phyloP scores from a whole-genome alignment of 2,797 vertebrate genomes.

The Takifugu ocellatus region DNA sequence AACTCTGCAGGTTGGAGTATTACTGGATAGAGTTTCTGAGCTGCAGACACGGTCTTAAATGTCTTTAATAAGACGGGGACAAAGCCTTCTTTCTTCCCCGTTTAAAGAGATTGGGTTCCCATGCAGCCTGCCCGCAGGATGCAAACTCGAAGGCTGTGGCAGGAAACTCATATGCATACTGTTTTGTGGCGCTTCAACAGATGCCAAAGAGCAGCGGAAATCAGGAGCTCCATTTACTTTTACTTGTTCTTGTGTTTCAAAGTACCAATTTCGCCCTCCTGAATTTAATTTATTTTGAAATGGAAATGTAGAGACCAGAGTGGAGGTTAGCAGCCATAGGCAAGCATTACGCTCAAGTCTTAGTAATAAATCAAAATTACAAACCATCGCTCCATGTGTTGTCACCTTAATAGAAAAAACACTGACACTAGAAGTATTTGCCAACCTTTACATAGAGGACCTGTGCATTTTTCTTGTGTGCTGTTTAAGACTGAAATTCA shows the following conservation, averaged over 20 bases:
- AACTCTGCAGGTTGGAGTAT: conserved; percentile 49
- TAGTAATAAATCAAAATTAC: conserved; percentile 21
- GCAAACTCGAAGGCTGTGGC: conserved; percentile 40
- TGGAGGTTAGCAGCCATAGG: conserved; percentile 6
- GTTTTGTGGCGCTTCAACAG: conserved; percentile 16
- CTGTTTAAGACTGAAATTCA: conserved; percentile 14
- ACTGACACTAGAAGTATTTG: conserved; percentile 25
- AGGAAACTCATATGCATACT: conserved; percentile 52
- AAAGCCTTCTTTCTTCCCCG: conserved; percentile 76
- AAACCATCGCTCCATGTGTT: conserved; percentile 13
- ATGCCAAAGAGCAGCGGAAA: conserved; percentile 10
- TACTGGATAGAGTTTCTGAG: conserved; percentile 54
- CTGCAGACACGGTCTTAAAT: conserved; percentile 72
- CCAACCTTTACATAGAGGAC: conserved; percentile 8
- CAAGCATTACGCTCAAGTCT: conserved; percentile 12
- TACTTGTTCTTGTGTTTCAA: not conserved
- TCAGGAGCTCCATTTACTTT: not conserved
- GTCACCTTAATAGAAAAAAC: conserved; percentile 19
- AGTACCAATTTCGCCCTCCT: conserved; percentile 9
- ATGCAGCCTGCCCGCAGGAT: conserved; percentile 59
- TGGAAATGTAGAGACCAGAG: not conserved
- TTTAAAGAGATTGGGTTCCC: conserved; percentile 75
- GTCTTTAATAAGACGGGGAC: conserved; percentile 74
- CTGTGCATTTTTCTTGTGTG: conserved; percentile 19
- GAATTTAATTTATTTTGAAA: conserved; percentile 15